A percentile compares a stretch with the other conserved stretches of the same genome.
These are phyloP conservation scores for Mya arenaria DNA, from an alignment of 1,140 invertebrate genomes.

Conservation along the genomic window DNA sequence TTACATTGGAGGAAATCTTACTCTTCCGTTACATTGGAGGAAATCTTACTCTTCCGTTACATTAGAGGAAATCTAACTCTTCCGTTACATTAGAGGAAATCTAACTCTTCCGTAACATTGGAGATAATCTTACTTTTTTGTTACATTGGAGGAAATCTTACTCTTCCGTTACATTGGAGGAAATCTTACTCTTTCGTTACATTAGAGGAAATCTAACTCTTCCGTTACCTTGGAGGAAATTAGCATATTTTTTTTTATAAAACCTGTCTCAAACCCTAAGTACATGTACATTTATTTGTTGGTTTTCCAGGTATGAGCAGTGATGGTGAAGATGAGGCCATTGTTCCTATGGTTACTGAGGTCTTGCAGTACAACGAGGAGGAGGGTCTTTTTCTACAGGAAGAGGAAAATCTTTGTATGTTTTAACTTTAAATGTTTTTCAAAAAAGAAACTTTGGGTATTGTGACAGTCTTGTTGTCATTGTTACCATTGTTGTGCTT, in stretches of 20 bases:
- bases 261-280: not conserved
- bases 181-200: not conserved
- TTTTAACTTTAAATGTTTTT: not conserved
- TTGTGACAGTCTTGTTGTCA: not conserved
- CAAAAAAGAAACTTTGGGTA: not conserved
- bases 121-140: no score
- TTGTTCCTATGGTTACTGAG: constrained; percentile 46
- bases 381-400: constrained; percentile 14
- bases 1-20: no score
- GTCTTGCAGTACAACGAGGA: constrained; percentile 32
- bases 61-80: no score
- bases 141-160: not conserved
- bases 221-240: not conserved
- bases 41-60: not conserved
- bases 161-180: not conserved
- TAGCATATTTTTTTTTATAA: not conserved
- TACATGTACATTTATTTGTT: not conserved
- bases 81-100: no score
- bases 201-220: not conserved
- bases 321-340: constrained; percentile 47
- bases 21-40: no score
- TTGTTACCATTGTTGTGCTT: not conserved
- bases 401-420: constrained; percentile 6
- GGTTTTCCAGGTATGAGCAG: not conserved
- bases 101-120: no score